Evolutionary conservation across 2,113 vertebrate genomes (phyloP).

Genomic region (Oophaga pumilio): DNA sequence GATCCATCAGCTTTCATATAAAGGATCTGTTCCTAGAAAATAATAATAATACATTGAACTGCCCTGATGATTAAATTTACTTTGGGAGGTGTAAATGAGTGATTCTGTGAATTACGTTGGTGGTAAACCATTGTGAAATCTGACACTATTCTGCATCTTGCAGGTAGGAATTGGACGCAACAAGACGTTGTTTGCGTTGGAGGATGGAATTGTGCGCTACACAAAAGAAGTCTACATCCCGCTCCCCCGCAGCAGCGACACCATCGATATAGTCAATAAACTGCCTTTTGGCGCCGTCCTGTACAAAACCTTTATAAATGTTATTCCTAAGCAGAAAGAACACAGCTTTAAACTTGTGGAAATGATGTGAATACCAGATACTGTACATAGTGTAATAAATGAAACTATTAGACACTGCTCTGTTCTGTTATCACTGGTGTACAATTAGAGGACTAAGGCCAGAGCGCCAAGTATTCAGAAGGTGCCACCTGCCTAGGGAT

Average conservation of each 20-base stretch:
- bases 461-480: neutral
- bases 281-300: conserved; percentile 85
- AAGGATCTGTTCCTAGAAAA: too few species aligned
- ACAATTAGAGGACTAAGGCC: neutral
- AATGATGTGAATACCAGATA: conserved; percentile 76
- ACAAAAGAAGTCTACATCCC: conserved; percentile 93
- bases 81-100: too few species aligned
- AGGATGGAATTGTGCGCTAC: conserved; percentile 85
- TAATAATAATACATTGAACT: too few species aligned
- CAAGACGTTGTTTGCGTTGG: conserved; percentile 86
- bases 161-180: conserved; percentile 91
- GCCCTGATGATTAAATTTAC: too few species aligned
- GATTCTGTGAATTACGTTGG: too few species aligned
- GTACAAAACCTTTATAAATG: conserved; percentile 92
- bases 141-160: conserved; percentile 1
- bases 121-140: neutral
- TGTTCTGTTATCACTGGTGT: neutral
- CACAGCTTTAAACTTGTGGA: conserved; percentile 85
- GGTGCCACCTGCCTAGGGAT: too few species aligned
- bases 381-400: conserved; percentile 37
- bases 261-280: conserved; percentile 73
- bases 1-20: too few species aligned
- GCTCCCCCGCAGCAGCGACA: conserved; percentile 72
- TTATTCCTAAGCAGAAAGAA: conserved; percentile 81
- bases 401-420: neutral